Conservation (phyloP, 37 sponge, comb jelly and placozoan genomes). For the Spongilla lacustris region DNA sequence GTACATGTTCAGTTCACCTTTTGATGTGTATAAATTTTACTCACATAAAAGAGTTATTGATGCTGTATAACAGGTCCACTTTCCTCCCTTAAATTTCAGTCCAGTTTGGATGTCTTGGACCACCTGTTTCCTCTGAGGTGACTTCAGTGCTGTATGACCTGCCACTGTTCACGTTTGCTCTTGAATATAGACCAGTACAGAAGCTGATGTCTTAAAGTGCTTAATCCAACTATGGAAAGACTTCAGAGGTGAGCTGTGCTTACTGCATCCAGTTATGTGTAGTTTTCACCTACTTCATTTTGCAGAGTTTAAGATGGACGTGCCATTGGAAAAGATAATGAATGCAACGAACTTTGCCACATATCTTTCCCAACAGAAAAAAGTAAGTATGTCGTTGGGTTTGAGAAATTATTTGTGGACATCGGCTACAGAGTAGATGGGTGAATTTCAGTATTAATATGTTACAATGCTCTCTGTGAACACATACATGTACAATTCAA, state of each 20-base stretch:
- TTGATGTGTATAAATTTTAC: no score
- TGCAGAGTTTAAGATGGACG: constrained; percentile 35
- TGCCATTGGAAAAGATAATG: constrained; percentile 23
- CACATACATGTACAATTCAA: no score
- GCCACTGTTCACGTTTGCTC: background rate
- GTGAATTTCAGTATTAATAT: no score
- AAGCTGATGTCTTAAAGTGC: background rate
- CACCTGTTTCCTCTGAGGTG: background rate
- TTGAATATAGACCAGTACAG: background rate
- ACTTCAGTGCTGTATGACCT: background rate
- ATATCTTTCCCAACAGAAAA: constrained; percentile 13
- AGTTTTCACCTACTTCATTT: background rate
- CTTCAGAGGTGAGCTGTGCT: background rate
- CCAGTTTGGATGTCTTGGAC: background rate
- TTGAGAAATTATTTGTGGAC: no score
- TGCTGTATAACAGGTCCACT: no score
- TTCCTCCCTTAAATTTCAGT: background rate
- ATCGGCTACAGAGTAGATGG: no score
- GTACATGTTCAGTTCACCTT: no score
- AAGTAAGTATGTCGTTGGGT: no score
- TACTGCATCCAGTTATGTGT: background rate
- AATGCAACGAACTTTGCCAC: constrained; percentile 8
- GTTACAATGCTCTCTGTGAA: no score
- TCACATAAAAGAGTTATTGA: no score
- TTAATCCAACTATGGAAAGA: background rate